Conservation (phyloP, 2,797 vertebrate genomes). For the Coregonus ussuriensis region DNA sequence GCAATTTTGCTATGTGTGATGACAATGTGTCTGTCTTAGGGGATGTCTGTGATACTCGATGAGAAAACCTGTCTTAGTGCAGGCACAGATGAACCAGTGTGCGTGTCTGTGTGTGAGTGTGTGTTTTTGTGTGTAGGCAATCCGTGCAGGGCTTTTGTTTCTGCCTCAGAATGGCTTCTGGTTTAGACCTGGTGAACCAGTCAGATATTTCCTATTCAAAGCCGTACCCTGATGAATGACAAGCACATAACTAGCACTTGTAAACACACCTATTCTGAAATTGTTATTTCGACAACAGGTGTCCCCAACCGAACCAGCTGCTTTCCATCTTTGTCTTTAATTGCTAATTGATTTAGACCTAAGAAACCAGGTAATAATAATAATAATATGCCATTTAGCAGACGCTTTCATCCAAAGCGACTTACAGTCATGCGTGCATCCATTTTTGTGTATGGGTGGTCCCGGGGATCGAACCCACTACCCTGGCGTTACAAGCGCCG, state of each 20-base stretch:
- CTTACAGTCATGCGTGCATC: no score
- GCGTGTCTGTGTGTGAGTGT: neutral
- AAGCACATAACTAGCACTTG: no score
- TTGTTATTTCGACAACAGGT: no score
- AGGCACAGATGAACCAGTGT: neutral
- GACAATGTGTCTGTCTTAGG: slow-evolving; percentile 4
- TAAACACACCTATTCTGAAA: no score
- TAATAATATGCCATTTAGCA: no score
- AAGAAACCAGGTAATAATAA: slow-evolving; percentile 14
- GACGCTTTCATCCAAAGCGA: no score
- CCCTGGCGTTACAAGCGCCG: no score
- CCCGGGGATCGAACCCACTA: no score
- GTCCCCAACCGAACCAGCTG: neutral
- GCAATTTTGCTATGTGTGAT: slow-evolving; percentile 7
- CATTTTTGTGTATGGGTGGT: no score
- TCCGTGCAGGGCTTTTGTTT: neutral
- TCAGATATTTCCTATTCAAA: no score
- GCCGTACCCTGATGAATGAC: no score
- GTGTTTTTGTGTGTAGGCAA: neutral
- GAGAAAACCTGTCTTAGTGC: neutral
- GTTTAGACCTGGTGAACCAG: neutral
- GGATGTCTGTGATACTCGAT: neutral
- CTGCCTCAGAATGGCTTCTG: neutral
- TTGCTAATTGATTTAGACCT: slow-evolving; percentile 59
- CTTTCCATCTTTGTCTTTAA: slow-evolving; percentile 37